Base-by-base conservation (phyloP, 2,113 vertebrate genomes). In the Neogobius melanostomus region DNA sequence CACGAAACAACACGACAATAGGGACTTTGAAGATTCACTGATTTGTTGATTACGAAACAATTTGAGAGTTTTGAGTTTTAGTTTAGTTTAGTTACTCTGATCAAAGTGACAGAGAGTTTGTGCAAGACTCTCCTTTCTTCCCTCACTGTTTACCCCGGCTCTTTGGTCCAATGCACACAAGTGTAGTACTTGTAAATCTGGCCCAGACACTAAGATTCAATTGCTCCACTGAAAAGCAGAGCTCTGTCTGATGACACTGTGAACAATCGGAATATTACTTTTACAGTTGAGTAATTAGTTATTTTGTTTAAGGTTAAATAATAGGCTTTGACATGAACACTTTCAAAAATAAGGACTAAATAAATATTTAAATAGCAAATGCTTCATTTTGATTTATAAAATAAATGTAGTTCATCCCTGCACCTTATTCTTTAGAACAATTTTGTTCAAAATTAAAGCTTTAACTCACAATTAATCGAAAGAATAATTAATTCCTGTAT, bases 111-210 rank as follows among this genome's bases (percentile, higher is more conserved):
- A 69, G 14, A 66, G 53, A 66, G 61, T 47, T 47, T 72, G 56
- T 60, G 50, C 50, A 59, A 43, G 59, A 51, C 57, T 12, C 62
- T 63, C 65, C 17, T 60, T 50, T 68, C 16, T 64, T 60, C 21
- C 9, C 62, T 69, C 46, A 10, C 53, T 36, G 64, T 42, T 72
- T 78, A 68, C 45, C 7, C 21, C 59, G 53, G 45, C 45, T 47
- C 63, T 72, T 43, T 66, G 63, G 56, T 69, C 69, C 65, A 82
- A 62, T 74, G 71, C 62, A 78, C 62, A 43, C 74, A 57, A 71
- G 66, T 10, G n/a, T 36, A 36, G 65, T 16, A 45, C 60, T 72
- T 52, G 12, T n/a, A 11, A 16, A 69, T 45, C 51, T 21, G 11
- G 16, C 52, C 42, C 60, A 71, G 57, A 52, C 52, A 15, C 53